Evolutionary conservation across 2,888 invertebrate species (phyloP).

Genomic region (Incurvaria masculella): DNA sequence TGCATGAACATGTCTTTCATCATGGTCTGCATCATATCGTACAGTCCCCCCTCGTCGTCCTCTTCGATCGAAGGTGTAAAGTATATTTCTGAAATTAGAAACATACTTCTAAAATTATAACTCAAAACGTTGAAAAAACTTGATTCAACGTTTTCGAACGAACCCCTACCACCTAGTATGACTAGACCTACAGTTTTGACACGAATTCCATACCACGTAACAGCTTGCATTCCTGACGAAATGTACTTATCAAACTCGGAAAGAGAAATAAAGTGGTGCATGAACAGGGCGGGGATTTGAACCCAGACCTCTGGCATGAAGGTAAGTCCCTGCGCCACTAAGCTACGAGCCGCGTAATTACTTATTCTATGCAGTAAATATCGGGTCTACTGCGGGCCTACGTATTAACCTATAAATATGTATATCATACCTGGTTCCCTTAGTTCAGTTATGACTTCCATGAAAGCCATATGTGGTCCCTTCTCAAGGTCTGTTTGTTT

Average conservation of each 20-base stretch:
- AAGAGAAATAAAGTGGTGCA: too few relatives aligned
- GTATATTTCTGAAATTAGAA: constrained; percentile 57
- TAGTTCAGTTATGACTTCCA: constrained; percentile 73
- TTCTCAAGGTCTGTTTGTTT: constrained; percentile 58
- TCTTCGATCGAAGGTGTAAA: constrained; percentile 72
- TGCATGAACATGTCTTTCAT: constrained; percentile 76
- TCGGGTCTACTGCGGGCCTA: too few relatives aligned
- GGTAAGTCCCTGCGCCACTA: too few relatives aligned
- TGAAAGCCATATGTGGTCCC: constrained; percentile 62
- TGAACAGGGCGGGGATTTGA: too few relatives aligned
- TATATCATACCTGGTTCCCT: constrained; percentile 59
- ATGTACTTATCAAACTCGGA: too few relatives aligned
- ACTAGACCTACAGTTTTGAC: neutral
- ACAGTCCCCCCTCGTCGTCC: constrained; percentile 64
- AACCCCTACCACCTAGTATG: neutral
- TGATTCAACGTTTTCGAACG: neutral
- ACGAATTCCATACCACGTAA: neutral
- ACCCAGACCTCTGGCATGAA: too few relatives aligned
- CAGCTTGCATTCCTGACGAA: neutral
- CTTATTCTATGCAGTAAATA: neutral
- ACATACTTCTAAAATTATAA: too few relatives aligned
- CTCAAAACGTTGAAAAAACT: too few relatives aligned
- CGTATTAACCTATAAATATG: too few relatives aligned
- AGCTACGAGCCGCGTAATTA: too few relatives aligned
- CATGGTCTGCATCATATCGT: constrained; percentile 63